A percentile compares a stretch with the other conserved stretches of the same genome.
phyloP scores from a whole-genome alignment of 2,888 invertebrate genomes.

The Cephonodes hylas region DNA sequence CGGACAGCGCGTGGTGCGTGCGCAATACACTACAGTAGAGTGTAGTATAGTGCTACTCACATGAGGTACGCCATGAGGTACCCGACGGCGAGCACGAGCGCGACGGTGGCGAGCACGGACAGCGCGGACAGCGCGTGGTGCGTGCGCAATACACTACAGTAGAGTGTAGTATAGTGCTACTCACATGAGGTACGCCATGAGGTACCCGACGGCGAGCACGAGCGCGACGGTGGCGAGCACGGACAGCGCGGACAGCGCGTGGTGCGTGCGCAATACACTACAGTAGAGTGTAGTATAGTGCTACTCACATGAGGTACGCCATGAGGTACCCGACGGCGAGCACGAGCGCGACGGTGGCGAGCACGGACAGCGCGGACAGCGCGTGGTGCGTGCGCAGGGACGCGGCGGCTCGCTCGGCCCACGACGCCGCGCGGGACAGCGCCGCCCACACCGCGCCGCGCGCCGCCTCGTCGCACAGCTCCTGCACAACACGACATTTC shows the following conservation, averaged over 20 bases:
- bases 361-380: conserved; percentile 87
- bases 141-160: too few species aligned
- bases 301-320: conserved; percentile 82
- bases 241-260: conserved; percentile 88
- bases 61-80: too few species aligned
- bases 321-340: conserved; percentile 89
- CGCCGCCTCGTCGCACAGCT: conserved; percentile 89
- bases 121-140: neutral
- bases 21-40: too few species aligned
- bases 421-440: conserved; percentile 71
- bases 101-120: neutral
- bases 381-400: conserved; percentile 88
- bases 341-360: conserved; percentile 88
- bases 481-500: conserved; percentile 62
- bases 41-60: too few species aligned
- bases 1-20: neutral
- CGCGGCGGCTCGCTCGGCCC: conserved; percentile 86
- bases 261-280: conserved; percentile 88
- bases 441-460: conserved; percentile 85
- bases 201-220: conserved; percentile 86
- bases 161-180: too few species aligned
- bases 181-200: conserved; percentile 87
- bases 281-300: too few species aligned
- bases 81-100: neutral
- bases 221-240: conserved; percentile 89